Conservation (phyloP, 92 coral and sea anemone species). For the Virgularia gustaviana region DNA sequence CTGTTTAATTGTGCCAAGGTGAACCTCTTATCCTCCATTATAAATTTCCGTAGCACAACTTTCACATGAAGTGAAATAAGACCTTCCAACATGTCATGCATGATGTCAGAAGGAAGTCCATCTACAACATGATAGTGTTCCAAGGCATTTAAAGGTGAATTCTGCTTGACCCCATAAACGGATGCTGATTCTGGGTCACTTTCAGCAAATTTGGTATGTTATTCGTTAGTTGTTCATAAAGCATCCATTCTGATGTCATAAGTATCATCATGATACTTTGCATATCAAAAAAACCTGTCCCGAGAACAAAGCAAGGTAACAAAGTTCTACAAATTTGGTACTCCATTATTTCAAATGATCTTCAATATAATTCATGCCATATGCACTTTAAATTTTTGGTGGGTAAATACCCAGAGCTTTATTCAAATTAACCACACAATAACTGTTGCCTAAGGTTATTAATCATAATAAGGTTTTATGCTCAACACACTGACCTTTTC, state of each 20-base stretch:
- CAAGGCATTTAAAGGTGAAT: constrained; percentile 41
- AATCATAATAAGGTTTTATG: no score
- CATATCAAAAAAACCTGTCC: no score
- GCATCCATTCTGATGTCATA: no score
- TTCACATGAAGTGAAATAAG: constrained; percentile 48
- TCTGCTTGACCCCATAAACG: constrained; percentile 50
- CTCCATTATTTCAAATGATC: no score
- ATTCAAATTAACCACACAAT: no score
- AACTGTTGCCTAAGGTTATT: no score
- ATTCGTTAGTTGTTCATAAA: constrained; percentile 43
- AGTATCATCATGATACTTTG: no score
- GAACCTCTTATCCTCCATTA: constrained; percentile 28
- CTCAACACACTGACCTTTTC: constrained; percentile 37
- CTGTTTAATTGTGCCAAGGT: constrained; percentile 40
- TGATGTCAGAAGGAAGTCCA: constrained; percentile 62
- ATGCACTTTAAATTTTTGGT: no score
- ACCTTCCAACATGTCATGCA: constrained; percentile 64
- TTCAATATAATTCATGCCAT: no score
- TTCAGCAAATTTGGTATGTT: constrained; percentile 32
- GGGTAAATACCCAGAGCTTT: no score
- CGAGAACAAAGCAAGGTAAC: no score
- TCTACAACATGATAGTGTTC: constrained; percentile 58
- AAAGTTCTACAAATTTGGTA: no score
- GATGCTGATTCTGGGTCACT: constrained; percentile 47
- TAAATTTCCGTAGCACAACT: constrained; percentile 31